Percentiles rank a stretch among this genome's conserved stretches.
Conservation (phyloP, 2,888 invertebrate genomes). For the Nezara viridula region DNA sequence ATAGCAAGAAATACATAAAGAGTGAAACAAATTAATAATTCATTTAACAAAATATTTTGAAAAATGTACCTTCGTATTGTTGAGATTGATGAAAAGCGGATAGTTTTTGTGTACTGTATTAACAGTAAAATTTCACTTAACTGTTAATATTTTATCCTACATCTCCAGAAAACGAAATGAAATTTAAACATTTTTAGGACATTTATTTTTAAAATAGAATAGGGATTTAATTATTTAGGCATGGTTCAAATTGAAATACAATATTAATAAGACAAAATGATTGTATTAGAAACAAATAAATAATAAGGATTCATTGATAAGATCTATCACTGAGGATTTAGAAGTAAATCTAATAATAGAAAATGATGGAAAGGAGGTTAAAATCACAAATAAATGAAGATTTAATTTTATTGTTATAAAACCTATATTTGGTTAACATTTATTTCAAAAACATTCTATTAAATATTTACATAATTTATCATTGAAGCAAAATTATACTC, state of each 20-base stretch:
- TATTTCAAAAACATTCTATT: slow-evolving; percentile 59
- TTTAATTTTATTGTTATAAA: slow-evolving; percentile 52
- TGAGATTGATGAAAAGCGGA: too few relatives aligned
- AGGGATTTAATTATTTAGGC: too few relatives aligned
- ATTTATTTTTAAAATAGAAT: too few relatives aligned
- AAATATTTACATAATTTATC: slow-evolving; percentile 57
- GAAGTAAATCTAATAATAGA: background rate
- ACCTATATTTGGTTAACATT: slow-evolving; percentile 60
- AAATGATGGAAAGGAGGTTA: background rate
- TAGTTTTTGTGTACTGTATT: too few relatives aligned
- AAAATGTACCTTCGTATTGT: too few relatives aligned
- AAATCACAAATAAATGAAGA: slow-evolving; percentile 37
- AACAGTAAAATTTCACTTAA: background rate
- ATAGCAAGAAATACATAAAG: too few relatives aligned
- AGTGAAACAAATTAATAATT: too few relatives aligned
- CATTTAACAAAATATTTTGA: too few relatives aligned
- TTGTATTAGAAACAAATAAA: too few relatives aligned
- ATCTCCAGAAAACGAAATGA: background rate
- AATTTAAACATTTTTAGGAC: background rate
- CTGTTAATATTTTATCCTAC: background rate
- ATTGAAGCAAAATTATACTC: slow-evolving; percentile 53
- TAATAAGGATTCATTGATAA: background rate
- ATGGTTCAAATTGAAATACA: too few relatives aligned
- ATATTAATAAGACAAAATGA: background rate
- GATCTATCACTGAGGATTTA: background rate